Evolutionary conservation across 2,888 invertebrate genomes (phyloP), one percentile per base, ranked within the genome.

Genomic region (Rhaphigaster nebulosa): DNA sequence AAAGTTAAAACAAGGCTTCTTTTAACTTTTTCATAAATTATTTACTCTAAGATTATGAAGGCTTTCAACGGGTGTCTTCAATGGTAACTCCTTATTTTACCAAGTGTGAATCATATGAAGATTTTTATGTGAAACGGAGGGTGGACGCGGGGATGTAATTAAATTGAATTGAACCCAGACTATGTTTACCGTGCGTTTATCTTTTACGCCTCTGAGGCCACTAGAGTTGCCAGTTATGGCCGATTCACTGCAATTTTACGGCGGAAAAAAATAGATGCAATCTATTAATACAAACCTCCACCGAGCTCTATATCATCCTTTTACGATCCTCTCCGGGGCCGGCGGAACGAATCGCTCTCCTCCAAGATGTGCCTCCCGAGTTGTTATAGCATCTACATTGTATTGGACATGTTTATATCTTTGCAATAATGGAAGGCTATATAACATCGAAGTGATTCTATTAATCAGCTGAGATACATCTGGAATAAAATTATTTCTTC

Each of bases 201-300:
- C 45, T 84, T 45, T 84, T 84, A 84, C 84, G 84, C n/a, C 45
- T 26, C 45, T 26, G 45, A 41, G 26, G 84, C 45, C 45, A 84
- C 84, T n/a, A 45, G 84, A 84, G 20, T 18, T 84, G 84, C 84
- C 41, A 41, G 84, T 84, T 84, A 84, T 50, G 84, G 45, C 84
- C 84, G 84, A 45, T 84, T 84, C 45, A 3, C 12, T 84, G 84
- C 84, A 84, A 84, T n/a, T 84, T 84, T 84, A 84, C 38, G 45
- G 84, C 45, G n/a, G 84, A 84, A 84, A 84, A 84, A 84, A 84
- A 45, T 84, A 84, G 84, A 84, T 45, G 84, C 84, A 84, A 84
- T 84, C 84, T 84, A 84, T 84, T 84, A 84, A 84, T 84, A 84
- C 84, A 84, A 84, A 45, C 84, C 84, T 84, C 80, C 80, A 45